Percentiles rank a stretch among this genome's conserved stretches.
Conservation (phyloP, 2,888 invertebrate genomes). For the Alentia gelatinosa region DNA sequence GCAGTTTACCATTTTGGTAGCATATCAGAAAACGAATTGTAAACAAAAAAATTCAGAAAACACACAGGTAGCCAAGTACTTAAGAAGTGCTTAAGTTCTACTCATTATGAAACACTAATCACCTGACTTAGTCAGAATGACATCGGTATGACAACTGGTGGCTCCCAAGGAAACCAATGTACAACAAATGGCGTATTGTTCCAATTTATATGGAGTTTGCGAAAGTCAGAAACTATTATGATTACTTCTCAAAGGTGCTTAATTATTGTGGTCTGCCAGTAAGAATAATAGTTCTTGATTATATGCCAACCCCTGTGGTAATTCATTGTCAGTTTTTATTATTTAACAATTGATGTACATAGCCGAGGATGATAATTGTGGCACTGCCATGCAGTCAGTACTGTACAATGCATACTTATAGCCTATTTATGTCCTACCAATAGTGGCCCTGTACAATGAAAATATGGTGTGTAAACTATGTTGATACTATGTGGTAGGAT, state of each 20-base stretch:
- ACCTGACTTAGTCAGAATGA: neutral
- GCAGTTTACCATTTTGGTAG: constrained; percentile 25
- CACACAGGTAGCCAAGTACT: neutral
- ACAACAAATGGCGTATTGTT: neutral
- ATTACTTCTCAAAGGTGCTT: constrained; percentile 47
- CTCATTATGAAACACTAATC: neutral
- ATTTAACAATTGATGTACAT: constrained; percentile 35
- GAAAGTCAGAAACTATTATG: constrained; percentile 30
- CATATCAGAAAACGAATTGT: neutral
- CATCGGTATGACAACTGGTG: no score
- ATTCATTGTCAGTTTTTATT: constrained; percentile 27
- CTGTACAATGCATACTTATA: constrained; percentile 46
- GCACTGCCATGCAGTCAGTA: neutral
- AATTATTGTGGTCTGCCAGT: constrained; percentile 32
- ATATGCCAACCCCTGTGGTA: constrained; percentile 1
- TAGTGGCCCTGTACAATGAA: neutral
- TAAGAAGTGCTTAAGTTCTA: neutral
- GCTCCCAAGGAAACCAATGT: no score
- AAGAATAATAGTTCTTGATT: constrained; percentile 43
- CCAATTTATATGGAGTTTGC: constrained; percentile 19
- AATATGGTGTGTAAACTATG: constrained; percentile 23
- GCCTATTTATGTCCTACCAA: constrained; percentile 42
- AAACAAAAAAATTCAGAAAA: neutral
- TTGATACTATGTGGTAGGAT: constrained; percentile 32
- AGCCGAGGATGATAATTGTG: constrained; percentile 1